These are phyloP conservation scores for Drosophila funebris DNA, from an alignment of 1,140 invertebrate genomes.

Conservation along the genomic window DNA sequence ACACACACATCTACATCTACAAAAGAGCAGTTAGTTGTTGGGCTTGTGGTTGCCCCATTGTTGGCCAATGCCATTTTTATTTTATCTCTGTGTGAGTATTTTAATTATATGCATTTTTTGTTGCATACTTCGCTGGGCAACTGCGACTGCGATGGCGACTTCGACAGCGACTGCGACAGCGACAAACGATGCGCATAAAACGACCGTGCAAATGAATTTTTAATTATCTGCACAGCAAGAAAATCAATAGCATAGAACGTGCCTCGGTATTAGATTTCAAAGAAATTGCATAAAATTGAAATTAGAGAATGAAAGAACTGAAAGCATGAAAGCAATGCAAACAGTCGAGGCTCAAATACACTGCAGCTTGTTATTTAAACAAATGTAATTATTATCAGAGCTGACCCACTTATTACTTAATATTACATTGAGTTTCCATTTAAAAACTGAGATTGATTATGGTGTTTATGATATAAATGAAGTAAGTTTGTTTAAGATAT, in stretches of 20 bases:
- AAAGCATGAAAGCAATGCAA: neutral
- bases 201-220: slow-evolving; percentile 73
- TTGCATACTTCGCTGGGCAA: slow-evolving; percentile 60
- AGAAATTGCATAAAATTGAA: slow-evolving; percentile 15
- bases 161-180: slow-evolving; percentile 5
- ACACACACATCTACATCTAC: neutral
- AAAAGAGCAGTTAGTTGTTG: neutral
- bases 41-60: slow-evolving; percentile 20
- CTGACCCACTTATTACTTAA: too few species aligned
- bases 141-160: slow-evolving; percentile 8
- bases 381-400: too few species aligned
- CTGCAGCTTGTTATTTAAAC: neutral
- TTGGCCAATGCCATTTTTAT: neutral
- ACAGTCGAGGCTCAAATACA: neutral
- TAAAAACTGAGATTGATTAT: too few species aligned
- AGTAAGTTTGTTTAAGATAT: too few species aligned
- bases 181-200: slow-evolving; percentile 36
- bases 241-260: slow-evolving; percentile 64
- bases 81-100: slow-evolving; percentile 29
- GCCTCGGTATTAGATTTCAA: slow-evolving; percentile 47
- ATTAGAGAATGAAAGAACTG: neutral
- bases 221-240: slow-evolving; percentile 66
- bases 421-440: too few species aligned
- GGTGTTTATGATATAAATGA: too few species aligned
- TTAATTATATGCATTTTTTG: slow-evolving; percentile 79